These are phyloP conservation scores for Spondyliosoma cantharus DNA, from an alignment of 2,797 vertebrate genomes.

Conservation along the genomic window DNA sequence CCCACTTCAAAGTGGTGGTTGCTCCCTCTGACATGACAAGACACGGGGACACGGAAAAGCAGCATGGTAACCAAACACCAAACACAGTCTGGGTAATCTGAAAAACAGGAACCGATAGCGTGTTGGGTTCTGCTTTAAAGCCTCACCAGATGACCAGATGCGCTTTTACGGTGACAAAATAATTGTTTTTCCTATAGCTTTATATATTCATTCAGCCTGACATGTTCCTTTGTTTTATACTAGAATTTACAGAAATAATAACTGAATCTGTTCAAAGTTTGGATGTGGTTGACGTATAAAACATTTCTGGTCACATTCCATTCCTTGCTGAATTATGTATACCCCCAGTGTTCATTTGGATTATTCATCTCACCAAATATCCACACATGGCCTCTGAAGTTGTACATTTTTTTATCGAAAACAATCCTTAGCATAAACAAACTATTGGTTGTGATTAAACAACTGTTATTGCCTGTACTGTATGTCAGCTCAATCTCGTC, in stretches of 20 bases:
- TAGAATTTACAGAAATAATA: slow-evolving; percentile 19
- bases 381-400: slow-evolving; percentile 7
- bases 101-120: slow-evolving; percentile 31
- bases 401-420: slow-evolving; percentile 41
- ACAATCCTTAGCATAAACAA: slow-evolving; percentile 37
- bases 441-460: slow-evolving; percentile 17
- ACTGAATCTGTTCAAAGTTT: neutral
- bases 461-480: neutral
- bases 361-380: slow-evolving; percentile 47
- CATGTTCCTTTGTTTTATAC: neutral
- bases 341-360: slow-evolving; percentile 33
- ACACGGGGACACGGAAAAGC: slow-evolving; percentile 47
- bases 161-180: neutral
- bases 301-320: slow-evolving; percentile 18
- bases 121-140: neutral
- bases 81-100: slow-evolving; percentile 54
- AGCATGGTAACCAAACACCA: slow-evolving; percentile 48
- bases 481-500: neutral
- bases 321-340: slow-evolving; percentile 41
- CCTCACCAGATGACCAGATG: slow-evolving; percentile 27
- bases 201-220: neutral
- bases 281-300: slow-evolving; percentile 14
- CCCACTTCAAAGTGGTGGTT: slow-evolving; percentile 71
- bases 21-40: slow-evolving; percentile 59
- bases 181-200: neutral